A percentile compares a stretch with the other conserved stretches of the same genome.
phyloP scores from a whole-genome alignment of 2,113 vertebrate species.

The Catharus bicknelli region DNA sequence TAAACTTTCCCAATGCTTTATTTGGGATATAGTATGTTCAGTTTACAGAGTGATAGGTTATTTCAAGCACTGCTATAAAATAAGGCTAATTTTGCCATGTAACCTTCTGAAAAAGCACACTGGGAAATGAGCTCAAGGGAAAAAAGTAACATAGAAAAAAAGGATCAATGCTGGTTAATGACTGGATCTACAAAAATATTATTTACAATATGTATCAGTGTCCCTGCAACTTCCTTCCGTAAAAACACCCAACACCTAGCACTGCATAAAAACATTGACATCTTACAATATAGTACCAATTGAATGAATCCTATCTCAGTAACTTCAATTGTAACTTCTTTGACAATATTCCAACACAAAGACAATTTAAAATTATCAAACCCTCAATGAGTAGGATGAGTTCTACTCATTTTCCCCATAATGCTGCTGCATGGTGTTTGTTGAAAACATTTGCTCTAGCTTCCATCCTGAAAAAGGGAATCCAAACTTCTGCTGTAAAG shows the following conservation, averaged over 20 bases:
- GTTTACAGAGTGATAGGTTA: not conserved
- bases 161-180: not conserved
- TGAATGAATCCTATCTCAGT: not conserved
- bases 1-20: not conserved
- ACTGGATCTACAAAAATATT: conserved; percentile 3
- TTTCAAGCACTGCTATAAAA: not conserved
- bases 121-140: not conserved
- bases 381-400: not conserved
- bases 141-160: not conserved
- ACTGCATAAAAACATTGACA: not conserved
- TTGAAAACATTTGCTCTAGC: not conserved
- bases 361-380: not conserved
- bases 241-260: not conserved
- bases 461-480: not conserved
- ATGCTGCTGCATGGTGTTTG: not conserved
- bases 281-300: not conserved
- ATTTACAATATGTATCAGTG: not conserved
- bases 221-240: not conserved
- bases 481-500: not conserved
- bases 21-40: not conserved
- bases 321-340: not conserved
- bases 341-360: not conserved
- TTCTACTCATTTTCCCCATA: not conserved
- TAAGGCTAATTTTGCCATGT: not conserved
- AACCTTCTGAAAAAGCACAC: not conserved